Evolutionary conservation across 1,140 invertebrate genomes (phyloP).

Genomic region (Macrotrachela quadricornifera): DNA sequence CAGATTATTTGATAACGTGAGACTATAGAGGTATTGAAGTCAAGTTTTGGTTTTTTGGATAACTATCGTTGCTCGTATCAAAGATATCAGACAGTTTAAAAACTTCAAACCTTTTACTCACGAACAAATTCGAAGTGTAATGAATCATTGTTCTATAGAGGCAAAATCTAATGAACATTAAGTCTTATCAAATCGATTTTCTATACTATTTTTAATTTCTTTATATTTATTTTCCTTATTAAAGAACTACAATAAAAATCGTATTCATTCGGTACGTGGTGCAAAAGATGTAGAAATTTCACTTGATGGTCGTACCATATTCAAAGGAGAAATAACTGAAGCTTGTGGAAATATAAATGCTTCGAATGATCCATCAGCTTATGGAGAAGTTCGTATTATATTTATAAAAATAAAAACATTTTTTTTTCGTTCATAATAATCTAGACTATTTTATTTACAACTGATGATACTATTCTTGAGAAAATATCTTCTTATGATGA

Average conservation of each 20-base stretch:
- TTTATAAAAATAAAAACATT: neutral
- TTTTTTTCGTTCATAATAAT: neutral
- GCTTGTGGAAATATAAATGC: constrained; percentile 49
- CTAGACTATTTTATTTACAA: constrained; percentile 59
- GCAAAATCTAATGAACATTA: too few species aligned
- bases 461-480: constrained; percentile 48
- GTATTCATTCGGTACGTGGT: constrained; percentile 54
- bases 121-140: too few species aligned
- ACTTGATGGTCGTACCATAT: constrained; percentile 44
- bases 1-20: too few species aligned
- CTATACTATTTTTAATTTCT: too few species aligned
- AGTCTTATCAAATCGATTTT: too few species aligned
- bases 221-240: too few species aligned
- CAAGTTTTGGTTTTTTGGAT: too few species aligned
- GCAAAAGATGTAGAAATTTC: constrained; percentile 44
- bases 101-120: too few species aligned
- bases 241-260: constrained; percentile 64
- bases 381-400: constrained; percentile 53
- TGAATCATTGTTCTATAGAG: too few species aligned
- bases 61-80: too few species aligned
- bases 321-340: constrained; percentile 54
- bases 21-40: too few species aligned
- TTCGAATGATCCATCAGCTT: constrained; percentile 36
- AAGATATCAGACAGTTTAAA: too few species aligned
- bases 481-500: constrained; percentile 45